phyloP scores from a whole-genome alignment of 1,140 invertebrate species.

The Muscidifurax raptorellus region DNA sequence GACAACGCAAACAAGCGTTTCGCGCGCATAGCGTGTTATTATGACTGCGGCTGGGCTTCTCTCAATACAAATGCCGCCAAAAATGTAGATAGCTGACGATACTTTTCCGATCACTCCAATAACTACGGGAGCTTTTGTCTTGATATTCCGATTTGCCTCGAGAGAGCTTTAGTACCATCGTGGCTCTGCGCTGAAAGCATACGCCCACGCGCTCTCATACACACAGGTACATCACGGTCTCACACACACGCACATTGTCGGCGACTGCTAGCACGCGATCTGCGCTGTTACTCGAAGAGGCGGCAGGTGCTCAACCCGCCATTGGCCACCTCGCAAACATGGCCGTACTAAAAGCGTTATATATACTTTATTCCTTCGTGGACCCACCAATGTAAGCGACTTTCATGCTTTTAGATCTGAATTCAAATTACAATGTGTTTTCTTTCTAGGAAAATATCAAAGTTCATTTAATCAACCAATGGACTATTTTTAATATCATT shows the following conservation, averaged over 20 bases:
- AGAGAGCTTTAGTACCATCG: not conserved
- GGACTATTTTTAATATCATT: too few species aligned
- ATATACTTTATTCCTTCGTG: conserved; percentile 67
- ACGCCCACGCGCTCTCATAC: conserved; percentile 32
- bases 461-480: too few species aligned
- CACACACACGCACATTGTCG: conserved; percentile 1
- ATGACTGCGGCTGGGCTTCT: too few species aligned
- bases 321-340: conserved; percentile 75
- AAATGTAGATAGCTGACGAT: too few species aligned
- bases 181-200: conserved; percentile 31
- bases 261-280: conserved; percentile 44
- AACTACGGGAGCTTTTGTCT: not conserved
- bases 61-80: too few species aligned
- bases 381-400: conserved; percentile 56
- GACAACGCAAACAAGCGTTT: not conserved
- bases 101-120: too few species aligned
- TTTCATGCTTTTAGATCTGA: not conserved
- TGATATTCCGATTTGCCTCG: not conserved
- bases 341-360: conserved; percentile 64
- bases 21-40: not conserved
- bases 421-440: not conserved
- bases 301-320: conserved; percentile 74
- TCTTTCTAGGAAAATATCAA: too few species aligned
- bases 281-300: conserved; percentile 60
- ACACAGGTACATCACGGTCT: not conserved